These are phyloP conservation scores for Oncopeltus fasciatus DNA, from an alignment of 1,140 invertebrate species.

Conservation along the genomic window DNA sequence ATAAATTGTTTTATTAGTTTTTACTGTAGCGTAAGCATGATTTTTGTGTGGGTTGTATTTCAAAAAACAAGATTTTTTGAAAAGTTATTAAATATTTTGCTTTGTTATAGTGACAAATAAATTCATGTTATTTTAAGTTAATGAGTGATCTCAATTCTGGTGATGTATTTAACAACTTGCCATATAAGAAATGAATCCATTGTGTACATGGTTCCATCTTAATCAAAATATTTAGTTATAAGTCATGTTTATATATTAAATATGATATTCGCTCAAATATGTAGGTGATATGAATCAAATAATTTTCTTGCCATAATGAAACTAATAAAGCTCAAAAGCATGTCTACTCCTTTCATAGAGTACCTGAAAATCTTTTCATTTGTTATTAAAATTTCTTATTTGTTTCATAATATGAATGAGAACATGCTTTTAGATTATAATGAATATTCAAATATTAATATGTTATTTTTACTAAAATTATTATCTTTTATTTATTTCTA, in stretches of 20 bases:
- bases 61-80: background rate
- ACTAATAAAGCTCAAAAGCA: conserved; percentile 14
- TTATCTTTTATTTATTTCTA: background rate
- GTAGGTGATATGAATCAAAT: conserved; percentile 10
- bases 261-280: conserved; percentile 18
- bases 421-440: background rate
- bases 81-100: background rate
- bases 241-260: conserved; percentile 17
- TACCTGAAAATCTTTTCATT: conserved; percentile 16
- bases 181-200: conserved; percentile 18
- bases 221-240: conserved; percentile 19
- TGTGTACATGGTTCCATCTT: conserved; percentile 14
- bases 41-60: background rate
- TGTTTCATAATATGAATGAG: conserved; percentile 1
- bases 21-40: background rate
- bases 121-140: background rate
- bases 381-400: conserved; percentile 11
- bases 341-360: conserved; percentile 14
- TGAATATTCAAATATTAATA: background rate
- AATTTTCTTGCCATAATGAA: conserved; percentile 17
- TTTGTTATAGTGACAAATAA: background rate
- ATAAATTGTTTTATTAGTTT: background rate
- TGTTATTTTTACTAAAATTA: conserved; percentile 4
- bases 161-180: conserved; percentile 20
- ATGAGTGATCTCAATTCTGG: conserved; percentile 20